Base-by-base conservation (phyloP, 2,888 invertebrate species). In the Drosophila picticornis region DNA sequence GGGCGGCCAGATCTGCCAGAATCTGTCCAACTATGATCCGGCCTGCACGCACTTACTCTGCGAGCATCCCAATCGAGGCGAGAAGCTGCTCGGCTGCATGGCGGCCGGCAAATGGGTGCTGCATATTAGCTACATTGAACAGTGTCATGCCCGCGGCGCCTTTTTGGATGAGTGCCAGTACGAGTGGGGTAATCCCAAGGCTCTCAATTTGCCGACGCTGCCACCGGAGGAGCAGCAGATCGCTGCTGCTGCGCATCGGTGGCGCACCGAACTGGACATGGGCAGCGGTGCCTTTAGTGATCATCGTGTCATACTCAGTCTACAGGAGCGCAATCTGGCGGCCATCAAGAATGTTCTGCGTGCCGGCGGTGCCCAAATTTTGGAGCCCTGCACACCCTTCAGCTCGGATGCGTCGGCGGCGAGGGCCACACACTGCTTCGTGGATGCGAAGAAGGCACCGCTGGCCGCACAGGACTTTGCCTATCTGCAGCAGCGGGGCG, bases 51-150 rank as follows among this genome's bases (percentile, higher is more conserved):
- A 98, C 91, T 93, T 98, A 29, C 94, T 98, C 36, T 96, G 97
- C 81, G 94, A 96, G 52, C 95, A 95, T 87, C 96, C 96, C 0
- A 94, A 95, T 11, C 95, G 98, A 68, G 98, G 97, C 91, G 98
- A 98, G 94, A 98, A 98, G 94, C 95, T 97, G 93, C 94, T 99
- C 32, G 96, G 96, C 0, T 96, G 96, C 69, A 95, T 99, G 72
- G 98, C 98, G 0, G 95, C 97, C 0, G 98, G 99, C 25, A 96
- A 97, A 85, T 98, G 98, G 98, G 95, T 98, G 16, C 93, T 98
- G n/a, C 97, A 97, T 84, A 95, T 96, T 2, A 95, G 95, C 0
- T 99, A 97, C 88, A 93, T 98, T 2, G 95, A 95, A 7, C 94
- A 96, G 53, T 97, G 96, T 64, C 93, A 95, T 11, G 94, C 90